Evolutionary conservation across 2,888 invertebrate genomes (phyloP).

Genomic region (Gonocerus acuteangulatus): DNA sequence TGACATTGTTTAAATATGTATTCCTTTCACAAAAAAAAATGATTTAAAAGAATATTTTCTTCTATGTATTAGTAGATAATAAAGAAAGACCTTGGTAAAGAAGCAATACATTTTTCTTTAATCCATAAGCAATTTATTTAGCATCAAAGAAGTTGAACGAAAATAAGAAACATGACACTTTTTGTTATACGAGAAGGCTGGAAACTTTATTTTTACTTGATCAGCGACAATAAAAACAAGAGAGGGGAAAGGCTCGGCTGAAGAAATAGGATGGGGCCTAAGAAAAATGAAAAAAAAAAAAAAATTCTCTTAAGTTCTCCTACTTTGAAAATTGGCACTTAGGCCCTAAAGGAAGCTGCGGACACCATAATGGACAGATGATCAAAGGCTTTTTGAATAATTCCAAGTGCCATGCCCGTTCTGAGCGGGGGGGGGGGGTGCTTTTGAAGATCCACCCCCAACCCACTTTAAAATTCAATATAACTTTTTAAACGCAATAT

Average conservation of each 20-base stretch:
- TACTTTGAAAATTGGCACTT: constrained; percentile 11
- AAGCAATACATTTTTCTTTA: too few relatives aligned
- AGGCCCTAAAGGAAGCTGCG: constrained; percentile 3
- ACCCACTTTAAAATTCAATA: constrained; percentile 18
- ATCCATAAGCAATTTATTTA: too few relatives aligned
- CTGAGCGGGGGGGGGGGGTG: not conserved
- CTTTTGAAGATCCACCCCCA: not conserved
- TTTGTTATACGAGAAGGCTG: too few relatives aligned
- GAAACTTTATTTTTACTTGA: too few relatives aligned
- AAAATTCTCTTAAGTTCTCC: not conserved
- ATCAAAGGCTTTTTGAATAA: constrained; percentile 11
- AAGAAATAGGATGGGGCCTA: not conserved
- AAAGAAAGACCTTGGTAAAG: too few relatives aligned
- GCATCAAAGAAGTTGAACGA: too few relatives aligned
- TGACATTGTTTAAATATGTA: too few relatives aligned
- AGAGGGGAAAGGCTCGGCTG: not conserved
- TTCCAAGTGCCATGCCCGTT: not conserved
- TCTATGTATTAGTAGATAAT: too few relatives aligned
- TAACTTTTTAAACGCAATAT: constrained; percentile 17
- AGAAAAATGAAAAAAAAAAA: not conserved
- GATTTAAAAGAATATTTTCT: too few relatives aligned
- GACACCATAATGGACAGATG: constrained; percentile 17
- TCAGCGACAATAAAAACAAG: too few relatives aligned
- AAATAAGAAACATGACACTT: too few relatives aligned
- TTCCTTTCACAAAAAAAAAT: too few relatives aligned